Evolutionary conservation across 2,888 invertebrate genomes (phyloP).

Genomic region (Rhagonycha fulva): DNA sequence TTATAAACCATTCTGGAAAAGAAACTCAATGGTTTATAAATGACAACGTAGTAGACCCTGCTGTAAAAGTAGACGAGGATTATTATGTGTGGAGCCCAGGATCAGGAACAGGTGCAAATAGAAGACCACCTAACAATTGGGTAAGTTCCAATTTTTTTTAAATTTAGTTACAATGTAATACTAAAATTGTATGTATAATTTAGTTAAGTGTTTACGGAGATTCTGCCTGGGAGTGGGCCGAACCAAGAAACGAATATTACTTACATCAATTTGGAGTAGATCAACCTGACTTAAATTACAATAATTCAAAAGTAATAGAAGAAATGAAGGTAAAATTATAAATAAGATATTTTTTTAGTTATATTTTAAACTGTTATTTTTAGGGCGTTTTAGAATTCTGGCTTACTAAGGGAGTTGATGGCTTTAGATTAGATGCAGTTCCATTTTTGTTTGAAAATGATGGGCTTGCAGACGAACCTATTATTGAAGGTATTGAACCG

Average conservation of each 20-base stretch:
- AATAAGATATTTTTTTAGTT: background rate
- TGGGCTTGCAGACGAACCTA: conserved; percentile 53
- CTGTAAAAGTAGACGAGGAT: conserved; percentile 65
- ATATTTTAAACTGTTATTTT: background rate
- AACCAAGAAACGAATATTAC: conserved; percentile 62
- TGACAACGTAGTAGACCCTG: conserved; percentile 64
- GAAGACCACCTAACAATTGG: conserved; percentile 73
- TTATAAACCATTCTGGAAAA: conserved; percentile 71
- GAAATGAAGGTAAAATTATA: conserved; percentile 63
- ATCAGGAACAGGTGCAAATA: conserved; percentile 47
- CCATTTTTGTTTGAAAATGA: conserved; percentile 55
- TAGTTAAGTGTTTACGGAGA: conserved; percentile 45
- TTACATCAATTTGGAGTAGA: conserved; percentile 75
- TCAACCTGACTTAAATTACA: conserved; percentile 83
- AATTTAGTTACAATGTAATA: background rate
- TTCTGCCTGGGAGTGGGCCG: conserved; percentile 43
- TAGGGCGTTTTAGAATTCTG: conserved; percentile 75
- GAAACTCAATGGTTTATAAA: conserved; percentile 81
- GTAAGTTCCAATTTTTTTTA: conserved; percentile 51
- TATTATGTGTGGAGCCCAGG: conserved; percentile 81
- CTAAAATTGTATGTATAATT: background rate
- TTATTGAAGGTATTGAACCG: conserved; percentile 36
- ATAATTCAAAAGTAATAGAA: conserved; percentile 69
- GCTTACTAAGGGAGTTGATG: conserved; percentile 83
- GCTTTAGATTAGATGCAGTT: conserved; percentile 83